Evolutionary conservation across 2,888 invertebrate species (phyloP).

Genomic region (Spatulosminthurus flaviceps): DNA sequence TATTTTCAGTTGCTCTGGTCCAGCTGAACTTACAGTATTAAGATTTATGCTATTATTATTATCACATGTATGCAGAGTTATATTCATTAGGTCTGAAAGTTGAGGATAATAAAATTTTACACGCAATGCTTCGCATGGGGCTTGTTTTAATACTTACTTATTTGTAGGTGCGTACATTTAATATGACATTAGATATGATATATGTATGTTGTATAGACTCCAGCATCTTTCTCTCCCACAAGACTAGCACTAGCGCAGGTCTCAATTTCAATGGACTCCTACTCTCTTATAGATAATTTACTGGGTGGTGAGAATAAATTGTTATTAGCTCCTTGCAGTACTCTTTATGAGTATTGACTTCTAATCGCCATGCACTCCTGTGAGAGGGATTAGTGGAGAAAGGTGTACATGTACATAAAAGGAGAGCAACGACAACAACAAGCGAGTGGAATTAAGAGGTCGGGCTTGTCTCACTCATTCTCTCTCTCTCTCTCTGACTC

Average conservation of each 20-base stretch:
- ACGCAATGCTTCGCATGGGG: slow-evolving; percentile 9
- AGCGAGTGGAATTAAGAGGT: slow-evolving; percentile 7
- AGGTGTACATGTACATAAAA: not conserved
- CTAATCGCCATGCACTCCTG: not conserved
- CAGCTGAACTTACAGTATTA: slow-evolving; percentile 1
- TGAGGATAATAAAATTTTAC: slow-evolving; percentile 5
- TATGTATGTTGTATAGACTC: not conserved
- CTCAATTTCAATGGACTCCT: not conserved
- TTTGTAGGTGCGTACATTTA: not conserved
- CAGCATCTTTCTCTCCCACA: no score
- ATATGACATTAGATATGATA: not conserved
- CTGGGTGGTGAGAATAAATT: slow-evolving; percentile 2
- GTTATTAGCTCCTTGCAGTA: not conserved
- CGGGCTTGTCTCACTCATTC: no score
- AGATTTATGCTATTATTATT: slow-evolving; percentile 6
- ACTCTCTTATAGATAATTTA: slow-evolving; percentile 14
- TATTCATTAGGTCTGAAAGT: not conserved
- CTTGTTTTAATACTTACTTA: not conserved
- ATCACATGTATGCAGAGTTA: not conserved
- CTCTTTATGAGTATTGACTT: not conserved
- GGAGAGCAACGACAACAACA: not conserved
- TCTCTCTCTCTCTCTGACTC: no score
- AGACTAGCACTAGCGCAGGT: not conserved
- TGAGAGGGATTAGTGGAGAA: not conserved
- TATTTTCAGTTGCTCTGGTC: slow-evolving; percentile 6